Evolutionary conservation across 2,888 invertebrate genomes (phyloP), one percentile per base, ranked within the genome.

Genomic region (Papilio gigon): DNA sequence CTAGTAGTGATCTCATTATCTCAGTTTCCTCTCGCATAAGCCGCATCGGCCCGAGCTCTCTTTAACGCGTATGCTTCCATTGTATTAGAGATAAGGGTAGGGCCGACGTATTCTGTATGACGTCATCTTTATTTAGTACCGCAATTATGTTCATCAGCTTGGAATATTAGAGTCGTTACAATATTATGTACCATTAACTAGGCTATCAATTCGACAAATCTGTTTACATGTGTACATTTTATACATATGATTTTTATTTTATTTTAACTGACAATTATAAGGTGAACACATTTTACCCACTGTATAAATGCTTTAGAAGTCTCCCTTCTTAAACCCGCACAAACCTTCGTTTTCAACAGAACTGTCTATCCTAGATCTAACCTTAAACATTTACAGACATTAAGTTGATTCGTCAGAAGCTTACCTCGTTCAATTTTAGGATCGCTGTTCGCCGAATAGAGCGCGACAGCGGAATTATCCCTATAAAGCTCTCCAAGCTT

Each of bases 361-460:
- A n/a, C n/a, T n/a, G n/a, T n/a, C n/a, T n/a, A n/a, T n/a, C n/a
- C n/a, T n/a, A n/a, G n/a, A n/a, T n/a, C n/a, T n/a, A n/a, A n/a
- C n/a, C n/a, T n/a, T n/a, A n/a, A n/a, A n/a, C n/a, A n/a, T n/a
- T n/a, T n/a, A n/a, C 4, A 12, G 9, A 9, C 3, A 47, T 6
- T 56, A 30, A 30, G 3, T 30, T 17, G 9, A 56, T n/a, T 70
- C 72, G 69, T 71, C n/a, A 44, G 30, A 53, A 64, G 68, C 58
- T 87, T 79, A 95, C 95, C 95, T 93, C 95, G 93, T 84, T 95
- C 95, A 71, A 95, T 95, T 76, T 95, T 93, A 65, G 95, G 95
- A 78, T 95, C 94, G 61, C 94, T 93, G 67, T 94, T 93, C 62
- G 94, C 94, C 42, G 93, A 92, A 72, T 93, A 93, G 62, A 95